phyloP scores from a whole-genome alignment of 2,113 vertebrate species.

The Monopterus albus region DNA sequence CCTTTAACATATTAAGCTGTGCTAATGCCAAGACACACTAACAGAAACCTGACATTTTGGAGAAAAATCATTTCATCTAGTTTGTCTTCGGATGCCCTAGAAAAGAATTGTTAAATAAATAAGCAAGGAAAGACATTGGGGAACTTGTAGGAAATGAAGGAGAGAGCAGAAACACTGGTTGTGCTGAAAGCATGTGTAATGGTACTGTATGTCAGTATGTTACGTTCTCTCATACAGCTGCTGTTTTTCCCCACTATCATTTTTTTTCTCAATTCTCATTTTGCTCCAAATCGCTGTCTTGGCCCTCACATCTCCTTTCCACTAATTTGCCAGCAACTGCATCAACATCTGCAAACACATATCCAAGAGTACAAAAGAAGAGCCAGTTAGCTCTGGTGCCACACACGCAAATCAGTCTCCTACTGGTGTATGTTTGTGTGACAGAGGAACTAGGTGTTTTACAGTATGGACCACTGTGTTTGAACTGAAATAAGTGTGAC shows the following conservation, averaged over 20 bases:
- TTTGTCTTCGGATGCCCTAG: neutral
- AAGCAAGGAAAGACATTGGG: conserved; percentile 6
- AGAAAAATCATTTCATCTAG: conserved; percentile 36
- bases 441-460: neutral
- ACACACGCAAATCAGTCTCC: conserved; percentile 11
- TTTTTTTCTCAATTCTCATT: conserved; percentile 21
- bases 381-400: conserved; percentile 21
- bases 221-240: conserved; percentile 32
- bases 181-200: conserved; percentile 25
- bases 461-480: conserved; percentile 12
- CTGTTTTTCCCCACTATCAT: conserved; percentile 36
- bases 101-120: neutral
- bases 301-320: conserved; percentile 34
- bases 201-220: conserved; percentile 30
- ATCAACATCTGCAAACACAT: conserved; percentile 38
- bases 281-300: conserved; percentile 23
- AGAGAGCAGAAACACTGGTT: neutral
- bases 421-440: conserved; percentile 20
- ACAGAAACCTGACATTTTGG: conserved; percentile 37
- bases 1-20: conserved; percentile 47
- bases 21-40: conserved; percentile 42
- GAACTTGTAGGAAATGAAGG: neutral
- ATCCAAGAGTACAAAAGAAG: conserved; percentile 15
- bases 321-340: conserved; percentile 19
- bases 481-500: conserved; percentile 52